phyloP scores from a whole-genome alignment of 1,140 invertebrate genomes.

The Neomicropteryx cornuta region DNA sequence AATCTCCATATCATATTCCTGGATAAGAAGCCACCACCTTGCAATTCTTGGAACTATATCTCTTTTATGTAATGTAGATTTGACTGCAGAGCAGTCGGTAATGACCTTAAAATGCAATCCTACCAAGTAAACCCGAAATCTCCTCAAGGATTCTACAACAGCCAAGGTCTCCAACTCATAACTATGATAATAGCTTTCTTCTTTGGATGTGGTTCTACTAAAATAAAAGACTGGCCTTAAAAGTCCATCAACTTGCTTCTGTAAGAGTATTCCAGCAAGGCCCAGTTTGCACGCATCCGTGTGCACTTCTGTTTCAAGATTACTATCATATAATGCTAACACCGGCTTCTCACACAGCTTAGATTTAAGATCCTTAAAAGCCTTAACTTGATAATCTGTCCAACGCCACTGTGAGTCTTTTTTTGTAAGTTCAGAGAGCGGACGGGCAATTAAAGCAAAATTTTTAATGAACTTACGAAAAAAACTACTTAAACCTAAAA shows the following conservation, averaged over 20 bases:
- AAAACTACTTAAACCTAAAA: constrained; percentile 16
- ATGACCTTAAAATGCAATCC: constrained; percentile 35
- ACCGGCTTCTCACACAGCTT: constrained; percentile 17
- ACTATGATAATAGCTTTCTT: constrained; percentile 28
- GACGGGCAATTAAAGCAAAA: constrained; percentile 16
- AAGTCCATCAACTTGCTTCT: constrained; percentile 8
- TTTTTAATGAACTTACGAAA: constrained; percentile 18
- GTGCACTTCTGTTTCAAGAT: constrained; percentile 18
- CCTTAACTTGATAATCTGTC: constrained; percentile 15
- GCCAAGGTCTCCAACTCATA: constrained; percentile 35
- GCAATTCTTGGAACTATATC: constrained; percentile 18
- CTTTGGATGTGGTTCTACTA: constrained; percentile 13
- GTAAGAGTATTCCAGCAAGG: constrained; percentile 20
- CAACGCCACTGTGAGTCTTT: constrained; percentile 19
- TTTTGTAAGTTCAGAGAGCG: constrained; percentile 18
- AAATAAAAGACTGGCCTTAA: constrained; percentile 17
- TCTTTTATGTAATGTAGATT: constrained; percentile 18
- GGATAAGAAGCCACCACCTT: constrained; percentile 24
- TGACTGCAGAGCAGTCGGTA: constrained; percentile 22
- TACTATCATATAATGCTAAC: constrained; percentile 21
- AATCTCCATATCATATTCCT: constrained; percentile 23
- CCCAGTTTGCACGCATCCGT: constrained; percentile 14
- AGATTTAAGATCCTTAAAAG: constrained; percentile 11
- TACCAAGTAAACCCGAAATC: constrained; percentile 30
- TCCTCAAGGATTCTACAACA: constrained; percentile 27